Evolutionary conservation across 1,140 invertebrate species (phyloP), one percentile per base, ranked within the genome.

Genomic region (Zaprionus nigranus): DNA sequence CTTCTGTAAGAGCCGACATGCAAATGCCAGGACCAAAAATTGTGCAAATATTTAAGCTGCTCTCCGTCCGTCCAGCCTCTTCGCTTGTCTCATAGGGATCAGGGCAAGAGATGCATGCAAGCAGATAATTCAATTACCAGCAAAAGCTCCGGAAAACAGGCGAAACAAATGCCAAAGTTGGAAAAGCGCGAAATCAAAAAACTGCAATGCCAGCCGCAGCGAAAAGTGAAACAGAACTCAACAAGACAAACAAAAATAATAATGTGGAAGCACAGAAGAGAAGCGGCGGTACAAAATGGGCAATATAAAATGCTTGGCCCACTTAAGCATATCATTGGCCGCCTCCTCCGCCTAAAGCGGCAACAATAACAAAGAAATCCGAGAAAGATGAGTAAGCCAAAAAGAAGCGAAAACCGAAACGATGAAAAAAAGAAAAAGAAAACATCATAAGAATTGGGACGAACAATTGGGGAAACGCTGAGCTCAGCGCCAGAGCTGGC

Each of bases 91-190:
- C 12, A 51, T 7, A 13, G 46, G 20, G 46, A 51, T 51, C 20
- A 51, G 20, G 46, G 46, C 49, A 28, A 5, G 43, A n/a, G 54
- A 58, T 24, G 64, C 81, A 83, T 68, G 56, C 72, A 82, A 79
- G 74, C 70, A 77, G 67, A 78, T 74, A 82, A 85, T 78, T 75
- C 74, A 77, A 85, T 82, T 82, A 72, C 71, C 56, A 43, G 57
- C 38, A 73, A 70, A 76, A 60, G 58, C 43, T n/a, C 65, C 75
- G 67, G 57, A 77, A 59, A 70, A 66, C 49, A 36, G 74, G n/a
- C 40, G n/a, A 46, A 46, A 17, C 58, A 67, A 68, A n/a, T 64
- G 74, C 66, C 53, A 76, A 46, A 63, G 59, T 49, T 56, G 53
- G 34, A 59, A 67, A 60, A 71, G 64, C 49, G 58, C 43, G 56